A percentile compares a stretch with the other conserved stretches of the same genome.
These are phyloP conservation scores for Cygnus buccinator DNA, from an alignment of 2,113 vertebrate species.

Conservation along the genomic window DNA sequence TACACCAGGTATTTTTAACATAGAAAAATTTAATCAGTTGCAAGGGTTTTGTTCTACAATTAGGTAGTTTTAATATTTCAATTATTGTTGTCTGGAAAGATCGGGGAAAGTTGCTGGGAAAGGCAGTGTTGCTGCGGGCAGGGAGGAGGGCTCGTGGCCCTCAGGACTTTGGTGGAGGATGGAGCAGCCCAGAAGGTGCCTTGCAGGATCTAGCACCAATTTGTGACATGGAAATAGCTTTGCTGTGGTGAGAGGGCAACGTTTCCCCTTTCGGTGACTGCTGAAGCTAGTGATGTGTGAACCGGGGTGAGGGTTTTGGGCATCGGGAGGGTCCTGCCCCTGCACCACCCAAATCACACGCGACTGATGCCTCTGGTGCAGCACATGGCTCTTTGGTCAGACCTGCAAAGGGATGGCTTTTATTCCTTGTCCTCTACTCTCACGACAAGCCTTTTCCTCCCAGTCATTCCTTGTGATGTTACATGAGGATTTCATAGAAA, in stretches of 20 bases:
- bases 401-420: not conserved
- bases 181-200: not conserved
- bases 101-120: not conserved
- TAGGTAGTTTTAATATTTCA: not conserved
- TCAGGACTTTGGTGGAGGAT: not conserved
- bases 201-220: not conserved
- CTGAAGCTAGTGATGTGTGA: not conserved
- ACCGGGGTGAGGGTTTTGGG: not conserved
- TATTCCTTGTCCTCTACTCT: not conserved
- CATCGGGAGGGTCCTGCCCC: accelerated
- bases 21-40: not conserved
- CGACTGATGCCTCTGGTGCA: not conserved
- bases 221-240: not conserved
- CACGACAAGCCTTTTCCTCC: not conserved
- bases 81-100: accelerated
- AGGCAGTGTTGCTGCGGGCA: not conserved
- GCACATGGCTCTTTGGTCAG: not conserved
- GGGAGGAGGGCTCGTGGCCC: not conserved
- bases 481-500: not conserved
- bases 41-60: not conserved
- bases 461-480: not conserved
- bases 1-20: not conserved
- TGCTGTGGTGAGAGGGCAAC: not conserved
- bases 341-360: accelerated
- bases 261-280: not conserved